Evolutionary conservation across 1,140 invertebrate genomes (phyloP).

Genomic region (Zelostemma sp.): DNA sequence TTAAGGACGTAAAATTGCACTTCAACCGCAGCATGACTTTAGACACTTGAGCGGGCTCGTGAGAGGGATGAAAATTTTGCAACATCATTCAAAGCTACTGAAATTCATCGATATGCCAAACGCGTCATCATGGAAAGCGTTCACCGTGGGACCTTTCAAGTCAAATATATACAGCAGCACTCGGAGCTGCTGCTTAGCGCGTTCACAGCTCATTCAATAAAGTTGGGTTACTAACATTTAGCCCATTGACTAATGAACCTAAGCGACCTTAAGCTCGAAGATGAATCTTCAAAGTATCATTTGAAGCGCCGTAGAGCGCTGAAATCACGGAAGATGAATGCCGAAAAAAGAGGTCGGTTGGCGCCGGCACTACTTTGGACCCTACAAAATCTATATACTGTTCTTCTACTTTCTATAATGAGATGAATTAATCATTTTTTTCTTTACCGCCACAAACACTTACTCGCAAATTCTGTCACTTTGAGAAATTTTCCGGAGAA

Average conservation of each 20-base stretch:
- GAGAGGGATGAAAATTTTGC: conserved; percentile 58
- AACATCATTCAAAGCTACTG: conserved; percentile 59
- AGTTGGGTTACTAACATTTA: conserved; percentile 55
- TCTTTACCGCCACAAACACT: too few relatives aligned
- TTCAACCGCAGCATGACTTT: conserved; percentile 37
- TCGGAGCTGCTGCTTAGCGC: conserved; percentile 27
- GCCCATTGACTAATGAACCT: conserved; percentile 67
- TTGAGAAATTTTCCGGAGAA: too few relatives aligned
- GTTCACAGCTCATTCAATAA: conserved; percentile 64
- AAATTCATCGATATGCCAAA: conserved; percentile 46
- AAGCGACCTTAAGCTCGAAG: conserved; percentile 46
- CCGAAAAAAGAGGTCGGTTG: conserved; percentile 32
- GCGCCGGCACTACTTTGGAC: conserved; percentile 13
- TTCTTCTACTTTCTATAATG: conserved; percentile 14
- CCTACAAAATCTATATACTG: conserved; percentile 20
- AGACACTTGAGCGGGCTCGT: conserved; percentile 27
- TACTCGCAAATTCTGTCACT: too few relatives aligned
- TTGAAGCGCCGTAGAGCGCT: conserved; percentile 49
- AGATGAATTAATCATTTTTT: conserved; percentile 36
- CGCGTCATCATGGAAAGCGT: conserved; percentile 18
- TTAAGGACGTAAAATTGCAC: conserved; percentile 54
- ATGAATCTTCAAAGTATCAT: conserved; percentile 51
- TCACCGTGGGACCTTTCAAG: conserved; percentile 30
- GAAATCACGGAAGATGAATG: conserved; percentile 54
- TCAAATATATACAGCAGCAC: conserved; percentile 20